These are phyloP conservation scores for Drosophila arizonae DNA, from an alignment of 1,140 invertebrate genomes.

Conservation along the genomic window DNA sequence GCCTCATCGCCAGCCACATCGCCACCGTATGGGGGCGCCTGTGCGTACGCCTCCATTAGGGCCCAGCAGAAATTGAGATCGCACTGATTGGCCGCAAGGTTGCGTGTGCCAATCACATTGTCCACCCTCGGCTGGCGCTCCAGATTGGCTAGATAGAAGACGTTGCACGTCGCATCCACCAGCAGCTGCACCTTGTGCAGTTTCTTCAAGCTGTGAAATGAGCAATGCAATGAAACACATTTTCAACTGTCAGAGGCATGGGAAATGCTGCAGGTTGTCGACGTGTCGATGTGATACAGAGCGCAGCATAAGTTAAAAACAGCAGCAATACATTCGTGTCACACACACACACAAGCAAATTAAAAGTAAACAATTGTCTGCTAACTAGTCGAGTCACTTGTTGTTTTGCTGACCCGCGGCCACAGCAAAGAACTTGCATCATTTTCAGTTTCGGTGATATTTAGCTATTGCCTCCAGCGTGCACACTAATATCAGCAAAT, in stretches of 20 bases:
- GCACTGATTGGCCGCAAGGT: slow-evolving; percentile 80
- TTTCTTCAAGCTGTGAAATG: slow-evolving; percentile 68
- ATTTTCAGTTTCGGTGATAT: slow-evolving; percentile 13
- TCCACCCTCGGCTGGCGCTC: slow-evolving; percentile 68
- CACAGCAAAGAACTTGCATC: slow-evolving; percentile 12
- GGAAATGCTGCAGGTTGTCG: slow-evolving; percentile 19
- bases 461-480: slow-evolving; percentile 8
- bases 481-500: slow-evolving; percentile 30
- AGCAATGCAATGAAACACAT: slow-evolving; percentile 1
- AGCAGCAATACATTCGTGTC: slow-evolving; percentile 37
- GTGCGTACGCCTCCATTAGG: slow-evolving; percentile 72
- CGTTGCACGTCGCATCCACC: slow-evolving; percentile 63
- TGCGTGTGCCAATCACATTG: slow-evolving; percentile 79
- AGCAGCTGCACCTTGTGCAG: slow-evolving; percentile 80
- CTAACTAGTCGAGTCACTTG: slow-evolving; percentile 6
- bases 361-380: slow-evolving; percentile 32
- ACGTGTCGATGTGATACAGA: slow-evolving; percentile 31
- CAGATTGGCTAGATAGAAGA: slow-evolving; percentile 82
- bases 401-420: slow-evolving; percentile 29
- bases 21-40: not conserved
- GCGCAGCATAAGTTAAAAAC: slow-evolving; percentile 55
- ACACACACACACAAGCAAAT: slow-evolving; percentile 15
- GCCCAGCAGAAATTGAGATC: slow-evolving; percentile 82
- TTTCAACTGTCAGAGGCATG: slow-evolving; percentile 19
- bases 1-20: slow-evolving; percentile 10